Conservation (phyloP, 2,797 vertebrate species). For the Monodelphis domestica region DNA sequence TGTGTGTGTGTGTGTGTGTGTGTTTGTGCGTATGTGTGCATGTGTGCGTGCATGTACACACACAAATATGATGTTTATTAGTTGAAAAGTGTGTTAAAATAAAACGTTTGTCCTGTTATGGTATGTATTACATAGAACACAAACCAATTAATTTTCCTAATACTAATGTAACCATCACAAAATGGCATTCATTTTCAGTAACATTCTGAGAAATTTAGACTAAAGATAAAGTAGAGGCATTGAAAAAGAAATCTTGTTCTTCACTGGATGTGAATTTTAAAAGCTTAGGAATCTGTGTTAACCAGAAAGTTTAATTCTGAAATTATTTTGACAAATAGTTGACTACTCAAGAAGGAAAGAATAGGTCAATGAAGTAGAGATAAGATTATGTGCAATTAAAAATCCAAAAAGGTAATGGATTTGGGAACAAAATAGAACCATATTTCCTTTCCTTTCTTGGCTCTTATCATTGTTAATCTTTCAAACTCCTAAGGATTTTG, state of each 20-base stretch:
- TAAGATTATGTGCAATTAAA: constrained; percentile 50
- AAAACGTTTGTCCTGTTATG: neutral
- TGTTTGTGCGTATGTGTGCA: too few species aligned
- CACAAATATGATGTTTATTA: too few species aligned
- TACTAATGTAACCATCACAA: neutral
- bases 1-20: neutral
- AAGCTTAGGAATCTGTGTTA: constrained; percentile 36
- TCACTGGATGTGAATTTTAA: constrained; percentile 28
- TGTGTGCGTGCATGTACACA: too few species aligned
- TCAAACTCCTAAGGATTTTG: constrained; percentile 7
- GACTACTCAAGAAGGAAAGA: constrained; percentile 19
- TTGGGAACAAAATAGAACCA: neutral
- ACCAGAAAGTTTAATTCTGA: constrained; percentile 26
- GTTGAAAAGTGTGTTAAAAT: neutral
- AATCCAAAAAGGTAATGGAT: constrained; percentile 13
- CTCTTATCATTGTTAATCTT: constrained; percentile 40
- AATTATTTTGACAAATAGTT: constrained; percentile 57
- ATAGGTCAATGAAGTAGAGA: constrained; percentile 1
- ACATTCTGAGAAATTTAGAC: constrained; percentile 30
- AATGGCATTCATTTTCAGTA: neutral
- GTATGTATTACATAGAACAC: neutral
- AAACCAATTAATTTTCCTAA: neutral
- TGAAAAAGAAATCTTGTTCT: constrained; percentile 58
- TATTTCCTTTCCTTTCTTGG: constrained; percentile 30
- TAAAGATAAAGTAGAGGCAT: neutral